Base-by-base conservation (phyloP, 1,140 invertebrate species). In the Atopsyche davidsoni region DNA sequence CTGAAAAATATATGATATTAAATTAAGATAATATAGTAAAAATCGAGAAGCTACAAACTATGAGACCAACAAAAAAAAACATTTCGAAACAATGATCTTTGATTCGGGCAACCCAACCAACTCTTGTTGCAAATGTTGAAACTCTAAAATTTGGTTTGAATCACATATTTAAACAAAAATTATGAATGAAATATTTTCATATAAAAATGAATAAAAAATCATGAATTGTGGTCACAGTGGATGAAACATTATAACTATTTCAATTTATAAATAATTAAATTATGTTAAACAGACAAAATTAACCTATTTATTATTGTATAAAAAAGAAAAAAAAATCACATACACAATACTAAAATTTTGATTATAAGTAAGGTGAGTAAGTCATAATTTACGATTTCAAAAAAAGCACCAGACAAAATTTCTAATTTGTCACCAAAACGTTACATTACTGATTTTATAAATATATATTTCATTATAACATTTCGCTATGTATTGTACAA, bases 331-430 rank as follows among this genome's bases (percentile, higher is more conserved):
- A n/a, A n/a, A n/a, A n/a, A n/a, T n/a, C n/a, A n/a, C n/a, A n/a
- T n/a, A n/a, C n/a, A n/a, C n/a, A n/a, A n/a, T n/a, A n/a, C n/a
- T n/a, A n/a, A n/a, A n/a, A n/a, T n/a, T n/a, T n/a, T n/a, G n/a
- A n/a, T n/a, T n/a, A n/a, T n/a, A n/a, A n/a, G n/a, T n/a, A n/a
- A n/a, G n/a, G n/a, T n/a, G n/a, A n/a, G n/a, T n/a, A n/a, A n/a
- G n/a, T n/a, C n/a, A n/a, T n/a, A n/a, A n/a, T n/a, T n/a, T n/a
- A n/a, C n/a, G n/a, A n/a, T n/a, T n/a, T n/a, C n/a, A n/a, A n/a
- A n/a, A 9, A 28, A 50, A 50, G 47, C 47, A 50, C 47, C 47
- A 50, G 47, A 50, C 47, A 43, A 50, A 38, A 39, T 48, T 38
- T 39, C n/a, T 2, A 45, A 24, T 50, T 49, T 21, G 23, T 43